Evolutionary conservation across 2,888 invertebrate species (phyloP).

Genomic region (Chymomyza fuscimana): DNA sequence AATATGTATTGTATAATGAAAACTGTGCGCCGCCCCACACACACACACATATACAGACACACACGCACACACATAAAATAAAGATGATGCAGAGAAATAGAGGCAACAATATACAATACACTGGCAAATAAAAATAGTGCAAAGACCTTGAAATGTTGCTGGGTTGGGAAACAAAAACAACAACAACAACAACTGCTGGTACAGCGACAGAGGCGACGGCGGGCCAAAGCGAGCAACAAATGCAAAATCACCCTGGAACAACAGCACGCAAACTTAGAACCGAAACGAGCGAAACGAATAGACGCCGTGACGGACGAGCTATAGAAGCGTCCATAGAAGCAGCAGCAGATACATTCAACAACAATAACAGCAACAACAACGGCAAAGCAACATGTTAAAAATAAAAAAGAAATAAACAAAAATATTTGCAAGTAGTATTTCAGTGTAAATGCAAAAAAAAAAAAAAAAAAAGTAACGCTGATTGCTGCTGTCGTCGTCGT

Average conservation of each 20-base stretch:
- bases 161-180: slow-evolving; percentile 41
- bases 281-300: slow-evolving; percentile 64
- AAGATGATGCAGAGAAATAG: slow-evolving; percentile 69
- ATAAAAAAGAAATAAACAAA: slow-evolving; percentile 50
- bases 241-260: slow-evolving; percentile 74
- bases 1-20: slow-evolving; percentile 3
- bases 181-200: slow-evolving; percentile 3
- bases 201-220: background rate
- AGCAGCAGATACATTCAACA: slow-evolving; percentile 17
- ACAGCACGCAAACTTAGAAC: slow-evolving; percentile 65
- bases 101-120: slow-evolving; percentile 26
- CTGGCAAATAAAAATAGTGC: slow-evolving; percentile 51
- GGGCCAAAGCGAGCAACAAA: slow-evolving; percentile 36
- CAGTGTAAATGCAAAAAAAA: slow-evolving; percentile 12
- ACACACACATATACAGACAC: background rate
- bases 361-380: slow-evolving; percentile 13
- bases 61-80: background rate
- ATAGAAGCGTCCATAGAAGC: background rate
- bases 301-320: slow-evolving; percentile 22
- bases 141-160: slow-evolving; percentile 71
- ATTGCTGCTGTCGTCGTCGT: slow-evolving; percentile 1
- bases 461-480: slow-evolving; percentile 4
- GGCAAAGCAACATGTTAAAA: slow-evolving; percentile 39
- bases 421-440: slow-evolving; percentile 46
- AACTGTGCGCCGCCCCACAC: background rate